These are phyloP conservation scores for Tetragnatha versicolor DNA, from an alignment of 1,140 invertebrate species.

Conservation along the genomic window DNA sequence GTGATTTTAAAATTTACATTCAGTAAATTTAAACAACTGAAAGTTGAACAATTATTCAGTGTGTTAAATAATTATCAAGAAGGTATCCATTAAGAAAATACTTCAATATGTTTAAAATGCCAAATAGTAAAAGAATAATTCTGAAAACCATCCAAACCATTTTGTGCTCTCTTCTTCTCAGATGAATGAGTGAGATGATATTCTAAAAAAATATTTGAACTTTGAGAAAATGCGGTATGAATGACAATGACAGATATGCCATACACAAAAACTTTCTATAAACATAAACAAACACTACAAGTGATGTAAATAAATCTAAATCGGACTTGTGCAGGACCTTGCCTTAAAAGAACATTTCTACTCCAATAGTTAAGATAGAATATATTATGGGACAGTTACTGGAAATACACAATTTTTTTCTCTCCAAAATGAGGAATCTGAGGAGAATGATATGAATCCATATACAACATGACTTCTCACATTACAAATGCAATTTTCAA, in stretches of 20 bases:
- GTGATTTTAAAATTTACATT: no score
- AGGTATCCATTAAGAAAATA: no score
- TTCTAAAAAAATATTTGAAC: slow-evolving; percentile 22
- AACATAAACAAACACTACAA: not conserved
- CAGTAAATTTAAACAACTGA: no score
- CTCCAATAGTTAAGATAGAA: no score
- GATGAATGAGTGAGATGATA: slow-evolving; percentile 8
- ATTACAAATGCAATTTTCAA: not conserved
- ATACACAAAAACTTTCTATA: not conserved
- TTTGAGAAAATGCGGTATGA: not conserved
- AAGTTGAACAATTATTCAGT: no score
- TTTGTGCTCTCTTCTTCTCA: no score
- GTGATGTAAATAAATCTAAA: slow-evolving; percentile 36
- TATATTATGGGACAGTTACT: no score
- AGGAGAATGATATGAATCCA: not conserved
- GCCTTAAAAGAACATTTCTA: not conserved
- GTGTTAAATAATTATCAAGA: no score
- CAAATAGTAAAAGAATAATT: no score
- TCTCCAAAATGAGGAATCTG: not conserved
- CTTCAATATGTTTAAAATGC: no score
- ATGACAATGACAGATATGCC: not conserved
- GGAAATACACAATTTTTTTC: no score
- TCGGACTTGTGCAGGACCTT: not conserved
- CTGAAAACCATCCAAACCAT: no score
- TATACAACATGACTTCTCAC: not conserved